Conservation (phyloP, 2,113 vertebrate genomes). For the Triplophysa dalaica region DNA sequence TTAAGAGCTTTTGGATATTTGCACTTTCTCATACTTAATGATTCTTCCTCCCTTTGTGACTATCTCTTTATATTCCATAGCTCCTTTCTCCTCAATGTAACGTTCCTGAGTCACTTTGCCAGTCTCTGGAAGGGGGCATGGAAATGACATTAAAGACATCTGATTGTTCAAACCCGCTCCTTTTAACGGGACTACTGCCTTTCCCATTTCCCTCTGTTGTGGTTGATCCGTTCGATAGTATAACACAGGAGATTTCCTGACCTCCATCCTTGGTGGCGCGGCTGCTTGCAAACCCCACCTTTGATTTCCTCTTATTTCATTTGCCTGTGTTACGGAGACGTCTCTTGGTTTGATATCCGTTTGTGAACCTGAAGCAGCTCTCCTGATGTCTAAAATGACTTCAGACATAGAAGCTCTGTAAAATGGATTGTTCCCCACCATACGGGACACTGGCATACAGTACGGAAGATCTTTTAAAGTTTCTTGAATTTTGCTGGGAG, state of each 20-base stretch:
- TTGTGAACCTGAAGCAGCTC: slow-evolving; percentile 18
- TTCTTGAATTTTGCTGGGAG: slow-evolving; percentile 66
- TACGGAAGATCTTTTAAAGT: slow-evolving; percentile 60
- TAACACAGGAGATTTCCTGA: neutral
- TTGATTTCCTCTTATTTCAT: neutral
- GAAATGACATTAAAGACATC: slow-evolving; percentile 28
- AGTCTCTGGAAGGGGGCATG: slow-evolving; percentile 34
- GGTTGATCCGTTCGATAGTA: neutral
- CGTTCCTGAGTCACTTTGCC: slow-evolving; percentile 43
- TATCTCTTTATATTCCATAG: slow-evolving; percentile 66
- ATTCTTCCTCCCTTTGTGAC: slow-evolving; percentile 65
- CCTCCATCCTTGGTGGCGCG: slow-evolving; percentile 1
- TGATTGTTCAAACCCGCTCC: neutral
- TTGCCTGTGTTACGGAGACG: neutral
- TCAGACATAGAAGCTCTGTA: slow-evolving; percentile 60
- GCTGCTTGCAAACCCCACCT: neutral
- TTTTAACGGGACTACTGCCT: neutral
- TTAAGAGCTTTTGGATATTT: slow-evolving; percentile 48
- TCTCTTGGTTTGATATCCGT: neutral
- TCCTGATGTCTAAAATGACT: slow-evolving; percentile 64
- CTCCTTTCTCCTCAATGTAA: slow-evolving; percentile 55
- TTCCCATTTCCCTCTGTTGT: slow-evolving; percentile 7
- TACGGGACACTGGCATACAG: slow-evolving; percentile 60
- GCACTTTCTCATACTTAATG: slow-evolving; percentile 63
- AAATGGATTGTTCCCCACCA: slow-evolving; percentile 60